Percentiles rank a stretch among this genome's conserved stretches.
Conservation (phyloP, 1,140 invertebrate genomes). For the Parapsyche elsis region DNA sequence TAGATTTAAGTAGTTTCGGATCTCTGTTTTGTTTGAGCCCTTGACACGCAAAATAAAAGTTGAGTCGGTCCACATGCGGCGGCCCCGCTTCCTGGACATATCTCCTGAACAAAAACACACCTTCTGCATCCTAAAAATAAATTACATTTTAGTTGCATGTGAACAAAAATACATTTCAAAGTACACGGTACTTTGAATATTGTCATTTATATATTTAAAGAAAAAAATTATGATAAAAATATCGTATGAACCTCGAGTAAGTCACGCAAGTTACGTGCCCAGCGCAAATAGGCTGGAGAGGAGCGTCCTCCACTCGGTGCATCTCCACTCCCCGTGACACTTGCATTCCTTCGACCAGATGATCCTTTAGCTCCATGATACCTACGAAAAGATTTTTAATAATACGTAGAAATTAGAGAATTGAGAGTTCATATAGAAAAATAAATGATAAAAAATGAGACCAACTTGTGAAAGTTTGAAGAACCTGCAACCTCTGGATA, state of each 20-base stretch:
- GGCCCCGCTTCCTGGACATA: slow-evolving; percentile 86
- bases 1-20: slow-evolving; percentile 76
- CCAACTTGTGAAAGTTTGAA: slow-evolving; percentile 42
- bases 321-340: slow-evolving; percentile 13
- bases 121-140: slow-evolving; percentile 78
- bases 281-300: slow-evolving; percentile 84
- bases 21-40: slow-evolving; percentile 85
- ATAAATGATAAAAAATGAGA: neutral
- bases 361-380: slow-evolving; percentile 50
- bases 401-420: no score
- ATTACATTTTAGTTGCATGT: no score
- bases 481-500: slow-evolving; percentile 46
- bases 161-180: no score
- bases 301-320: slow-evolving; percentile 65
- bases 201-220: no score
- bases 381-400: no score
- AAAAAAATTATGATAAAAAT: neutral
- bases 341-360: slow-evolving; percentile 60
- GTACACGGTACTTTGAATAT: no score
- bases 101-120: slow-evolving; percentile 84
- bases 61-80: slow-evolving; percentile 79
- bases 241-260: slow-evolving; percentile 71
- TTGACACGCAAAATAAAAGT: slow-evolving; percentile 93
- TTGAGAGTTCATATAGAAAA: no score
- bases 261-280: slow-evolving; percentile 84